These are phyloP conservation scores for Puffinus mauretanicus DNA, from an alignment of 2,113 vertebrate species.

Conservation along the genomic window DNA sequence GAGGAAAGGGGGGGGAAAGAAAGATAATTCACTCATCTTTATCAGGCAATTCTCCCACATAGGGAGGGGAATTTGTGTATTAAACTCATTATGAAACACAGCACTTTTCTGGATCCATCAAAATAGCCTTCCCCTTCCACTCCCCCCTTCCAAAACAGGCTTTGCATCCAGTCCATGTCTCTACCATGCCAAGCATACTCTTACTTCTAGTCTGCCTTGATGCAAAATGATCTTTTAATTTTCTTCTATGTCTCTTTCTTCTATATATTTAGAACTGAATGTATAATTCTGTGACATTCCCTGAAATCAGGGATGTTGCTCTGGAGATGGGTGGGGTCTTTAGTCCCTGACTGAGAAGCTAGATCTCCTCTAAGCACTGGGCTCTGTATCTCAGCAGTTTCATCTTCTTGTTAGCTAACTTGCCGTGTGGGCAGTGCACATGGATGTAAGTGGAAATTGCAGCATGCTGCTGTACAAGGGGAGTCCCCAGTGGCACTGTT, in stretches of 20 bases:
- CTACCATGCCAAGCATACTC: rapidly evolving
- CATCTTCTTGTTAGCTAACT: background rate
- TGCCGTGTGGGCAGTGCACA: background rate
- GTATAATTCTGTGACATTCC: background rate
- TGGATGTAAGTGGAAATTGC: background rate
- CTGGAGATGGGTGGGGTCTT: background rate
- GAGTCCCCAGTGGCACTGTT: background rate
- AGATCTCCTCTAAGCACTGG: no score
- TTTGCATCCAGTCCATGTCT: background rate
- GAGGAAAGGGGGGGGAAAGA: background rate
- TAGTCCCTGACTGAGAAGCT: background rate
- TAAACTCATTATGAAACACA: background rate
- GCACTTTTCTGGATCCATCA: background rate
- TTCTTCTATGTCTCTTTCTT: background rate
- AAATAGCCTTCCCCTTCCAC: background rate
- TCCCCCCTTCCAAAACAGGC: background rate
- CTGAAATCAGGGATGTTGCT: background rate
- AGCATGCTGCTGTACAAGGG: background rate
- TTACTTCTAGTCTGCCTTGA: background rate
- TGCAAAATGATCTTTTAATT: background rate
- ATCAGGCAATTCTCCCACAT: background rate
- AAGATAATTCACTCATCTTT: background rate
- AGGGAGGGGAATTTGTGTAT: background rate
- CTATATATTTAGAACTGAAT: background rate
- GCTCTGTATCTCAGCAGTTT: background rate